Conservation (phyloP, 2,113 vertebrate genomes). For the Brachionichthys hirsutus region DNA sequence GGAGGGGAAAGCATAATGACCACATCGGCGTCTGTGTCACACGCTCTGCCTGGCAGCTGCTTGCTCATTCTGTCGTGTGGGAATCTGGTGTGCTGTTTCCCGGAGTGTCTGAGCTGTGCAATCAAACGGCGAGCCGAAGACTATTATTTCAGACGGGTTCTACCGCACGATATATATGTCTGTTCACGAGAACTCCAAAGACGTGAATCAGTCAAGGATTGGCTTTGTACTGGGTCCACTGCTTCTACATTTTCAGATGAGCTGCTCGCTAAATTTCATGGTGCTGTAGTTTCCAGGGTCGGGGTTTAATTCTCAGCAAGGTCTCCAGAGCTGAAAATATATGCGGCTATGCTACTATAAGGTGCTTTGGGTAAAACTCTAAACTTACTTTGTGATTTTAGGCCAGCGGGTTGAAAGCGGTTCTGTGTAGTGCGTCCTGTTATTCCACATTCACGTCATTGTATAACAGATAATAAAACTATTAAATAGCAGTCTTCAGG, state of each 20-base stretch:
- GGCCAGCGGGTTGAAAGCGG: conserved; percentile 1
- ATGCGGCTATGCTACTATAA: conserved; percentile 10
- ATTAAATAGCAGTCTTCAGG: not conserved
- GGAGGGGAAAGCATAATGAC: conserved; percentile 70
- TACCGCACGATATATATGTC: not conserved
- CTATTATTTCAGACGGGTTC: conserved; percentile 22
- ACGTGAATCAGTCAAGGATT: conserved; percentile 3
- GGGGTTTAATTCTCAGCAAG: conserved; percentile 37
- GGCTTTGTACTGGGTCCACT: conserved; percentile 11
- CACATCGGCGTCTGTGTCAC: conserved; percentile 43
- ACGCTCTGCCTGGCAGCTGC: conserved; percentile 7
- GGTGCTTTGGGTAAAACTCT: not conserved
- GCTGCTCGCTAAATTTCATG: conserved; percentile 43
- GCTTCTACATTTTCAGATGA: conserved; percentile 23
- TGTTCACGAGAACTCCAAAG: conserved; percentile 6
- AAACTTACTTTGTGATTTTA: not conserved
- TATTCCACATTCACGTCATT: conserved; percentile 1
- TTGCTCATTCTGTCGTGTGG: not conserved
- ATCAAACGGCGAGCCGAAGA: not conserved
- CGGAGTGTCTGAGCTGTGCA: conserved; percentile 6
- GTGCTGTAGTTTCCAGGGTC: conserved; percentile 18
- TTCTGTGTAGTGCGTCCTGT: not conserved
- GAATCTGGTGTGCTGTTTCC: conserved; percentile 4
- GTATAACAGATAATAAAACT: not conserved
- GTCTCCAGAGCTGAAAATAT: conserved; percentile 17